Percentiles rank a stretch among this genome's conserved stretches.
These are phyloP conservation scores for Pogonomyrmex californicus DNA, from an alignment of 1,140 invertebrate species.

Conservation along the genomic window DNA sequence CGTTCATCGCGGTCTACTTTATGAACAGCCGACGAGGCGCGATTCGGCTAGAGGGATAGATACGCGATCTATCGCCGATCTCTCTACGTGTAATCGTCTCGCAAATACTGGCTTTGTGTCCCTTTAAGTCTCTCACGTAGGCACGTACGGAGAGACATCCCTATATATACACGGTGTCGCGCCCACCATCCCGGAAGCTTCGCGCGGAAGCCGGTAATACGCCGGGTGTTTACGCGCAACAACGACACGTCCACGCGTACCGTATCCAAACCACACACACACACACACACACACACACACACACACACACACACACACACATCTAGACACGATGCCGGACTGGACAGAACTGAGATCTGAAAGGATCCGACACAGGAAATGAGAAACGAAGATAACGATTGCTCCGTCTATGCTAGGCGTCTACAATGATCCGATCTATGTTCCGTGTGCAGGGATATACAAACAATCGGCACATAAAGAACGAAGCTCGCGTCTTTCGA, in stretches of 20 bases:
- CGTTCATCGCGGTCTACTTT: constrained; percentile 20
- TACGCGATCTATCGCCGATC: constrained; percentile 20
- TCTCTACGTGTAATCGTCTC: constrained; percentile 42
- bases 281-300: neutral
- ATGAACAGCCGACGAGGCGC: neutral
- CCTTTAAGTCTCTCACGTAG: constrained; percentile 30
- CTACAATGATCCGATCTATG: constrained; percentile 12
- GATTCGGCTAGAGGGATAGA: neutral
- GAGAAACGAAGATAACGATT: neutral
- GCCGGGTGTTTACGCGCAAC: constrained; percentile 1
- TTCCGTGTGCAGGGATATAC: neutral
- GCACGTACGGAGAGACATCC: constrained; percentile 21
- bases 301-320: neutral
- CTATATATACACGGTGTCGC: constrained; percentile 38
- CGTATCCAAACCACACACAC: constrained; percentile 13
- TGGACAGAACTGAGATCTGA: neutral
- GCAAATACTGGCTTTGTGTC: constrained; percentile 58
- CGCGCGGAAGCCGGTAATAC: constrained; percentile 17
- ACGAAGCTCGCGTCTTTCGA: neutral
- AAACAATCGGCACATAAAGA: neutral
- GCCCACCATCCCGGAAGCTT: neutral
- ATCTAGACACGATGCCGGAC: neutral
- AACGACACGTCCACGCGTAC: constrained; percentile 1
- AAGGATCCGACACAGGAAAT: neutral
- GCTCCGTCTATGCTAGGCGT: neutral